These are phyloP conservation scores for Sclerurus mexicanus DNA, from an alignment of 2,113 vertebrate genomes.

Conservation along the genomic window DNA sequence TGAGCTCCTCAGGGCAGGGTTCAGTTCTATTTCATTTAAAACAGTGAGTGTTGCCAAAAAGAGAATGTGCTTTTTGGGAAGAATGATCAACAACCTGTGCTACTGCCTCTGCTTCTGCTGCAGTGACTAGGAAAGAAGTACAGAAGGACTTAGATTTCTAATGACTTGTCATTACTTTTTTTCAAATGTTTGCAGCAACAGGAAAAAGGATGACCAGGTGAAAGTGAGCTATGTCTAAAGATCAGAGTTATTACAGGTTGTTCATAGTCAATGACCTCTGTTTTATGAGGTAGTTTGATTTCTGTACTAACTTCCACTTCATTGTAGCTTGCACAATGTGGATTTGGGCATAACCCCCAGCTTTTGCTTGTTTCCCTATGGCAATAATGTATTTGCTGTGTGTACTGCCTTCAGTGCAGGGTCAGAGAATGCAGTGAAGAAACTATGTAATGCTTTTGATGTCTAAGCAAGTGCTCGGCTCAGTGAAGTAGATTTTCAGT, in stretches of 20 bases:
- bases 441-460: not conserved
- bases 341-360: not conserved
- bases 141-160: not conserved
- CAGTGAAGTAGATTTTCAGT: not conserved
- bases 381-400: not conserved
- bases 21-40: not conserved
- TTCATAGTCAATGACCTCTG: not conserved
- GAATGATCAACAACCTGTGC: not conserved
- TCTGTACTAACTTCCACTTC: not conserved
- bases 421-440: not conserved
- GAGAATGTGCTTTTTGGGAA: not conserved
- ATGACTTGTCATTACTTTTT: not conserved
- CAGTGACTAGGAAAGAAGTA: not conserved
- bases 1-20: not conserved
- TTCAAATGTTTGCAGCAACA: not conserved
- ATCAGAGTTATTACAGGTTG: not conserved
- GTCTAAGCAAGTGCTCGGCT: not conserved
- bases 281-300: not conserved
- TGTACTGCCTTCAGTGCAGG: not conserved
- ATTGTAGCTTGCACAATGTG: not conserved
- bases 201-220: not conserved
- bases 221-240: not conserved
- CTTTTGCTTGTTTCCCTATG: not conserved
- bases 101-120: not conserved
- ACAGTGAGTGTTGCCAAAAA: not conserved